Evolutionary conservation across 2,888 invertebrate genomes (phyloP).

Genomic region (Cerceris rybyensis): DNA sequence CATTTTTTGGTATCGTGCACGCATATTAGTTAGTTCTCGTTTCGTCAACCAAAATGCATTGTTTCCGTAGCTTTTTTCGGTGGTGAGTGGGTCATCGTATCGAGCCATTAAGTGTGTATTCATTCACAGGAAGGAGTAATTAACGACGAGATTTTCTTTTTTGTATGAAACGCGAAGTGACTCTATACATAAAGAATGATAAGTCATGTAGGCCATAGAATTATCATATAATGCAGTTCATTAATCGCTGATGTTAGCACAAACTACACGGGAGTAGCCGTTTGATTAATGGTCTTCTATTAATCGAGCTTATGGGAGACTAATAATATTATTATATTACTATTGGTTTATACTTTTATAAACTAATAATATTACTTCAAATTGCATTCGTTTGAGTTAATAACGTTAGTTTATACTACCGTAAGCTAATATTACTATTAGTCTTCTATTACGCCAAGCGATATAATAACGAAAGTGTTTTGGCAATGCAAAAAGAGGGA

Average conservation of each 20-base stretch:
- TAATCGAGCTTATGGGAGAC: neutral
- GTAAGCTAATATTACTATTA: too few relatives aligned
- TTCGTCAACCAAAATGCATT: neutral
- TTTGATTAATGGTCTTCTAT: slow-evolving; percentile 36
- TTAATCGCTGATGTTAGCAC: slow-evolving; percentile 30
- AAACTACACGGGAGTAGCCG: slow-evolving; percentile 28
- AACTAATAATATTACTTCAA: too few relatives aligned
- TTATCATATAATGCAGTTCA: slow-evolving; percentile 16
- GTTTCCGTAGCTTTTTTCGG: neutral
- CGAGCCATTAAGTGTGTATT: neutral
- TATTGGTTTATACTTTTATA: too few relatives aligned
- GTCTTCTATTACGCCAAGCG: too few relatives aligned
- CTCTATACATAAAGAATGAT: too few relatives aligned
- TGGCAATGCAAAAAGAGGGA: slow-evolving; percentile 22
- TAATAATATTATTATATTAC: too few relatives aligned
- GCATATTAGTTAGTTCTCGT: slow-evolving; percentile 21
- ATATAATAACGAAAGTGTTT: slow-evolving; percentile 15
- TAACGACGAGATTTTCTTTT: too few relatives aligned
- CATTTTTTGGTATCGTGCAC: slow-evolving; percentile 37
- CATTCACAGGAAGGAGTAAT: neutral
- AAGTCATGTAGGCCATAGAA: neutral
- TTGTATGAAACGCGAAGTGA: too few relatives aligned
- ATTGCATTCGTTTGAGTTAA: too few relatives aligned
- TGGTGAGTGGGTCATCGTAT: neutral
- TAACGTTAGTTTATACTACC: too few relatives aligned